phyloP scores from a whole-genome alignment of 1,140 invertebrate species.

The Pectinophora gossypiella region DNA sequence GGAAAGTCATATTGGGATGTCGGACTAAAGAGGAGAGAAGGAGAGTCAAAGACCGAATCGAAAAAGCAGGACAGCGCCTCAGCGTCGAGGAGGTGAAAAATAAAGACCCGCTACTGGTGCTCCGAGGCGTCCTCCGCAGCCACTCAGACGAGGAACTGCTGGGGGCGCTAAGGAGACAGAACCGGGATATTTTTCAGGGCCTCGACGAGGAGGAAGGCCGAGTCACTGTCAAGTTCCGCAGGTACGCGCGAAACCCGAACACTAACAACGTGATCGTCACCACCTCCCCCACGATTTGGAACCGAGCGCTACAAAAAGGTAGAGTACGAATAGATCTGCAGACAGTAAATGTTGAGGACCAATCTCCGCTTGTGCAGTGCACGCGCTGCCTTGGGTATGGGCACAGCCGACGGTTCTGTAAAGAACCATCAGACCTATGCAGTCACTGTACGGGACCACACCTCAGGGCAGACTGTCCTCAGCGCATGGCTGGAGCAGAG shows the following conservation, averaged over 20 bases:
- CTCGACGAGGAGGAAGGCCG: slow-evolving; percentile 3
- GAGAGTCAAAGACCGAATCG: slow-evolving; percentile 6
- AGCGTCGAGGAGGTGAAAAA: slow-evolving; percentile 14
- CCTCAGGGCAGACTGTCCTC: slow-evolving; percentile 2
- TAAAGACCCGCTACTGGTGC: slow-evolving; percentile 12
- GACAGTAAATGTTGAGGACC: background rate
- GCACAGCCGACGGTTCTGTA: slow-evolving; percentile 5
- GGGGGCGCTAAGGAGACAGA: slow-evolving; percentile 14
- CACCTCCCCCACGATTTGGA: slow-evolving; percentile 13
- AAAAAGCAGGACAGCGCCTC: slow-evolving; percentile 1
- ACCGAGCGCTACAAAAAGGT: background rate
- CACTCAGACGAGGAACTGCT: slow-evolving; percentile 20
- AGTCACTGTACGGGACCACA: slow-evolving; percentile 16
- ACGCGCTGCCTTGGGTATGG: slow-evolving; percentile 5
- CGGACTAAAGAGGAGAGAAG: slow-evolving; percentile 6
- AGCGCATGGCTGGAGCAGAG: background rate
- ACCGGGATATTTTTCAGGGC: slow-evolving; percentile 6
- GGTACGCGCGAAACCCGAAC: slow-evolving; percentile 16
- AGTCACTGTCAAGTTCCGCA: slow-evolving; percentile 4
- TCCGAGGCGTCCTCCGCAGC: slow-evolving; percentile 5
- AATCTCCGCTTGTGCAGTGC: slow-evolving; percentile 5
- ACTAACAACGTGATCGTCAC: slow-evolving; percentile 5
- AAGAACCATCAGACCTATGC: slow-evolving; percentile 5
- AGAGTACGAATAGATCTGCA: slow-evolving; percentile 5
- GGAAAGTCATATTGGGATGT: slow-evolving; percentile 10